A percentile compares a stretch with the other conserved stretches of the same genome.
Conservation (phyloP, 1,140 invertebrate genomes). For the Paraescarpia echinospica region DNA sequence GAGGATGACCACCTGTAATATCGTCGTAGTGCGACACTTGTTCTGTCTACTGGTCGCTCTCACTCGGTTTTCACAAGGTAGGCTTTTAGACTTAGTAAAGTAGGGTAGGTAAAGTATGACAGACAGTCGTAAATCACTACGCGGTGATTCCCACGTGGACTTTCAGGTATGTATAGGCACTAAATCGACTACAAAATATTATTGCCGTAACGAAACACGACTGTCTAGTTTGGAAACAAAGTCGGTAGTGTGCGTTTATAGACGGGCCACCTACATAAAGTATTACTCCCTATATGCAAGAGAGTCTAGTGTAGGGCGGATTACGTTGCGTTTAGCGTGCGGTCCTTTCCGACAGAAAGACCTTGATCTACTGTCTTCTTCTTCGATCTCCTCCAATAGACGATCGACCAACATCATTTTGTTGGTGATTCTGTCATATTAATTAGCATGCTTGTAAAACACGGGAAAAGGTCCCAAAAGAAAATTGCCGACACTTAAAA, state of each 20-base stretch:
- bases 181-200: background rate
- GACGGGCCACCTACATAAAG: too few species aligned
- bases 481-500: background rate
- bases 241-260: background rate
- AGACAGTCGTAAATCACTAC: background rate
- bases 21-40: background rate
- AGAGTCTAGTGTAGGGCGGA: background rate
- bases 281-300: background rate
- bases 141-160: background rate
- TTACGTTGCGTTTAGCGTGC: background rate
- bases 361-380: too few species aligned
- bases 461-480: background rate
- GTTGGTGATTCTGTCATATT: too few species aligned
- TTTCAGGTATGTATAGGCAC: background rate
- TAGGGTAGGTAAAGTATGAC: background rate
- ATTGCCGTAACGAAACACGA: background rate
- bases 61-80: background rate
- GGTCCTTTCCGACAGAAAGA: background rate
- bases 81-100: background rate
- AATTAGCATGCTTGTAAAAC: background rate
- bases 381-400: too few species aligned
- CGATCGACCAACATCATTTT: too few species aligned
- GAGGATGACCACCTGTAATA: background rate
- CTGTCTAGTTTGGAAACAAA: background rate
- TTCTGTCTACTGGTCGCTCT: background rate